Base-by-base conservation (phyloP, 2,797 vertebrate species). In the Rhynchotus rufescens region DNA sequence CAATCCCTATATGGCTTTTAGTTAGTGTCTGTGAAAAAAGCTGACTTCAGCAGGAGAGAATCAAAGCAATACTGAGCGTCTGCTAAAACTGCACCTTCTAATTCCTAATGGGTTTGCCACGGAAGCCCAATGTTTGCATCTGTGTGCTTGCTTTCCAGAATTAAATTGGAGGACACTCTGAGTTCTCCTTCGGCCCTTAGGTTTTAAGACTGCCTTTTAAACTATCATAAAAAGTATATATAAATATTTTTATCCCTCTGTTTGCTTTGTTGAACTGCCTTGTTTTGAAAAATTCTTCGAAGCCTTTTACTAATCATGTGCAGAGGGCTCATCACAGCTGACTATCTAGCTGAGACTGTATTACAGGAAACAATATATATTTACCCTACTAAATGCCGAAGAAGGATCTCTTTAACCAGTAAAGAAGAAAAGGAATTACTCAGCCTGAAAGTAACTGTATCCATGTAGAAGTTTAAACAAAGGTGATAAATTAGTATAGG, bases 321-420 rank as follows among this genome's bases (percentile, higher is more conserved):
- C 14, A 73, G 44, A 88, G 20, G 10, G 49, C 17, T 88, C 57
- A 88, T 38, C 52, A 61, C 19, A 86, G 71, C 34, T 91, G 56
- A 79, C 51, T 57, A 57, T 59, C 23, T 65, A 38, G 44, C 36
- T 19, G 80, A 44, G 47, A 54, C 21, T 26, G 40, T 65, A 88
- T 71, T 92, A 90, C 59, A 86, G 67, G 30, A 94, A 92, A 73
- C 21, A 83, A 36, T 17, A 47, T 28, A 62, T 64, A 52, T 66
- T 90, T 93, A 92, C 84, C 65, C 67, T 60, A 51, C 72, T 94
- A 91, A 89, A 90, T 81, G 38, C 61, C 45, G 28, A 71, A 80
- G 65, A 51, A 76, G 36, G 40, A 90, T 45, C 59, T 76, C 91
- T 85, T 90, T 59, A 60, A 76, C 64, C 54, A 81, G 40, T 54